These are phyloP conservation scores for Dromius quadrimaculatus DNA, from an alignment of 2,888 invertebrate genomes.

Conservation along the genomic window DNA sequence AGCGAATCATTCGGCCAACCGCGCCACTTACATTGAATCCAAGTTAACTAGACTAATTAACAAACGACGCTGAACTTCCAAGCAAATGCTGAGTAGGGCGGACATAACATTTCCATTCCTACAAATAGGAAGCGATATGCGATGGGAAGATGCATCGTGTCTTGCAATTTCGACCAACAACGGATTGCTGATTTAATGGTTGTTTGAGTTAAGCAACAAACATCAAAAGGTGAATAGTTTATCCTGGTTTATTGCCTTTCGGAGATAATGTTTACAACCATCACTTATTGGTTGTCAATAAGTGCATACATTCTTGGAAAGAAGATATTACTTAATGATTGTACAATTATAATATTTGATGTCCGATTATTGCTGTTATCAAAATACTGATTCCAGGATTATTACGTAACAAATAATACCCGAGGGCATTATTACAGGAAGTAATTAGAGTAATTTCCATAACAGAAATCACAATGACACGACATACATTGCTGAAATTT, in stretches of 20 bases:
- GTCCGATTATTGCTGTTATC: too few relatives aligned
- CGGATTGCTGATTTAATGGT: neutral
- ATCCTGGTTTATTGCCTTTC: slow-evolving; percentile 9
- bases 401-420: too few relatives aligned
- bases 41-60: slow-evolving; percentile 37
- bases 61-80: slow-evolving; percentile 27
- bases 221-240: neutral
- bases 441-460: too few relatives aligned
- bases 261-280: neutral
- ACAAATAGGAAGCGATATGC: slow-evolving; percentile 32
- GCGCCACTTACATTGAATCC: slow-evolving; percentile 37
- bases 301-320: too few relatives aligned
- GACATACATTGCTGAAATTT: too few relatives aligned
- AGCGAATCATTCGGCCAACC: slow-evolving; percentile 20
- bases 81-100: slow-evolving; percentile 17
- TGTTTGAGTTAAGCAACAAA: neutral
- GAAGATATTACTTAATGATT: too few relatives aligned
- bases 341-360: too few relatives aligned
- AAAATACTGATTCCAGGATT: too few relatives aligned
- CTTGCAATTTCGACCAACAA: neutral
- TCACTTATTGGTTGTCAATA: too few relatives aligned
- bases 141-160: neutral
- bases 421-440: too few relatives aligned
- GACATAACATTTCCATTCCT: slow-evolving; percentile 38
- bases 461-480: too few relatives aligned